phyloP scores from a whole-genome alignment of 2,113 vertebrate genomes.

The Odontesthes bonariensis region DNA sequence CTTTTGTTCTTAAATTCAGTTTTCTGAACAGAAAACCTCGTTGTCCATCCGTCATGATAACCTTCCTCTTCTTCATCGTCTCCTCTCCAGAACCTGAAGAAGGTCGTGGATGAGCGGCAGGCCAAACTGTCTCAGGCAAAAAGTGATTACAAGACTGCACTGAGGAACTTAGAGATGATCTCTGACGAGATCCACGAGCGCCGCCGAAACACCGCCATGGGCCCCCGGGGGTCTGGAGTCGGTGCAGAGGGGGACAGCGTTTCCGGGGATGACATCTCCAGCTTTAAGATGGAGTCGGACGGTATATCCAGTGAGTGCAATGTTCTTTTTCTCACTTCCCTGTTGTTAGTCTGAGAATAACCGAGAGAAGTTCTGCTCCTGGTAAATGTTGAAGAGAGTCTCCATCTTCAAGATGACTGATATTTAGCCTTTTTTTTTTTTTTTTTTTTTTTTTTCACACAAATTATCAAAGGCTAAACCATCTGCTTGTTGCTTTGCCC shows the following conservation, averaged over 20 bases:
- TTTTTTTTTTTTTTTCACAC: no score
- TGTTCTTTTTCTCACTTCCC: background rate
- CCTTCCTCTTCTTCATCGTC: background rate
- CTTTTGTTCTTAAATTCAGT: no score
- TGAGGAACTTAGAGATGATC: slow-evolving; percentile 96
- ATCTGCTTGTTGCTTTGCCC: background rate
- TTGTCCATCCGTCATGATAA: background rate
- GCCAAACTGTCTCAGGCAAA: slow-evolving; percentile 91
- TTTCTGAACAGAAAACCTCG: no score
- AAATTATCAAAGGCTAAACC: slow-evolving; percentile 29
- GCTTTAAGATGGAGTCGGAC: slow-evolving; percentile 87
- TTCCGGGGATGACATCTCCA: slow-evolving; percentile 82
- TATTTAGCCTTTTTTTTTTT: background rate
- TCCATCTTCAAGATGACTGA: background rate
- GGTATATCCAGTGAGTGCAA: slow-evolving; percentile 89
- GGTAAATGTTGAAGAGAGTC: background rate
- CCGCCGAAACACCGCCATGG: slow-evolving; percentile 87
- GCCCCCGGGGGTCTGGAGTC: slow-evolving; percentile 91
- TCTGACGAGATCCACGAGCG: slow-evolving; percentile 97
- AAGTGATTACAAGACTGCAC: slow-evolving; percentile 91
- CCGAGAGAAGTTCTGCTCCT: background rate
- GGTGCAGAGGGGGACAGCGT: slow-evolving; percentile 87
- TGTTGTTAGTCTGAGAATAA: background rate
- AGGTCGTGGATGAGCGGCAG: slow-evolving; percentile 94
- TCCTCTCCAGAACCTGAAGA: slow-evolving; percentile 90